Conservation (phyloP, 2,888 invertebrate species). For the Scaptomyza parva region DNA sequence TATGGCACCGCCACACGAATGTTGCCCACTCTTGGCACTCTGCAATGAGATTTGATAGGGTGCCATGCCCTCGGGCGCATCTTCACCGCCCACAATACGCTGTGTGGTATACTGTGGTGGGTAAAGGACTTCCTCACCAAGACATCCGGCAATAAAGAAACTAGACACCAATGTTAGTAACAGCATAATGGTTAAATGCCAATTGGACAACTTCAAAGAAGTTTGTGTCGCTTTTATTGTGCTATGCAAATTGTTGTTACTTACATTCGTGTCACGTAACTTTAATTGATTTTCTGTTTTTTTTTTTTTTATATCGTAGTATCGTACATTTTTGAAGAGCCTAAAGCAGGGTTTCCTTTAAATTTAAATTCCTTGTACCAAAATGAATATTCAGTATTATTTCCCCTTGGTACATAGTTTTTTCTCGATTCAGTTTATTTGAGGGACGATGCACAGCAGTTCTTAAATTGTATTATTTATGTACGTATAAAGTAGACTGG, state of each 20-base stretch:
- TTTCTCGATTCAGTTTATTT: not conserved
- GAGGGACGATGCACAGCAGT: conserved; percentile 6
- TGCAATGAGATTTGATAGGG: conserved; percentile 84
- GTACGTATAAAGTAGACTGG: conserved; percentile 8
- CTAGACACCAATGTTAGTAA: conserved; percentile 15
- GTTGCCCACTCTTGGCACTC: conserved; percentile 57
- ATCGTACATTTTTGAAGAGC: no score
- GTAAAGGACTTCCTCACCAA: conserved; percentile 59
- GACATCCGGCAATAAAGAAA: conserved; percentile 2
- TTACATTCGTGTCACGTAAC: conserved; percentile 30
- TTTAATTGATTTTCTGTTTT: no score
- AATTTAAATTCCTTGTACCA: no score
- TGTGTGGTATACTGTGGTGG: conserved; percentile 69
- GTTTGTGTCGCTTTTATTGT: conserved; percentile 40
- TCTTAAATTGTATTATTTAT: not conserved
- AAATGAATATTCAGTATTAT: no score
- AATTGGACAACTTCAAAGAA: conserved; percentile 20
- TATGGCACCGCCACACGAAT: conserved; percentile 84
- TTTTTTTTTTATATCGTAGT: no score
- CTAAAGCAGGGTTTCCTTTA: no score
- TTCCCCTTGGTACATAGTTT: no score
- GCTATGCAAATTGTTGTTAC: not conserved
- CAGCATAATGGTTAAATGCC: conserved; percentile 31
- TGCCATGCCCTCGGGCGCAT: conserved; percentile 76
- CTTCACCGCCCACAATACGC: conserved; percentile 82